Percentiles rank a stretch among this genome's conserved stretches.
phyloP scores from a whole-genome alignment of 2,113 vertebrate genomes.

The Aptenodytes forsteri region DNA sequence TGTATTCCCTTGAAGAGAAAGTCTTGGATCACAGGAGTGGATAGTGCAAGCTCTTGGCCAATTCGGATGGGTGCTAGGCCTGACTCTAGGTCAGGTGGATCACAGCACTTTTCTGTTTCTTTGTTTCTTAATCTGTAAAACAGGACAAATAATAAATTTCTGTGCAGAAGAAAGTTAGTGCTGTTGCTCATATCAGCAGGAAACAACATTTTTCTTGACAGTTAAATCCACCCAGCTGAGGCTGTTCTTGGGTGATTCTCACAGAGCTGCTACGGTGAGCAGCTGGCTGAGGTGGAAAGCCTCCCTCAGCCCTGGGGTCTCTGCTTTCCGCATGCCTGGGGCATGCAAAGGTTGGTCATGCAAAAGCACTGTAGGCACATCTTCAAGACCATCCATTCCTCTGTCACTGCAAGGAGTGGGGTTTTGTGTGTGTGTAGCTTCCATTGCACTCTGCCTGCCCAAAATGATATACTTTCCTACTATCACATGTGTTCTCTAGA shows the following conservation, averaged over 20 bases:
- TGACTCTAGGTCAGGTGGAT: neutral
- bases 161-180: neutral
- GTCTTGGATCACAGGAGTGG: accelerated
- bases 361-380: neutral
- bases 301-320: neutral
- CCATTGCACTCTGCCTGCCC: neutral
- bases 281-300: neutral
- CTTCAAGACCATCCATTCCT: neutral
- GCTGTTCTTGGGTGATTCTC: neutral
- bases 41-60: neutral
- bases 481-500: neutral
- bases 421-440: neutral
- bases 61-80: neutral
- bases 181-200: neutral
- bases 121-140: neutral
- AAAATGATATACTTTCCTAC: neutral
- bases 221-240: neutral
- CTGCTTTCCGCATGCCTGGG: neutral
- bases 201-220: neutral
- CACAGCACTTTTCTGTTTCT: neutral
- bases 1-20: neutral
- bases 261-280: neutral
- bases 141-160: neutral
- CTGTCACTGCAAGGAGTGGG: neutral
- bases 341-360: neutral